These are phyloP conservation scores for Monomorium pharaonis DNA, from an alignment of 1,140 invertebrate genomes.

Conservation along the genomic window DNA sequence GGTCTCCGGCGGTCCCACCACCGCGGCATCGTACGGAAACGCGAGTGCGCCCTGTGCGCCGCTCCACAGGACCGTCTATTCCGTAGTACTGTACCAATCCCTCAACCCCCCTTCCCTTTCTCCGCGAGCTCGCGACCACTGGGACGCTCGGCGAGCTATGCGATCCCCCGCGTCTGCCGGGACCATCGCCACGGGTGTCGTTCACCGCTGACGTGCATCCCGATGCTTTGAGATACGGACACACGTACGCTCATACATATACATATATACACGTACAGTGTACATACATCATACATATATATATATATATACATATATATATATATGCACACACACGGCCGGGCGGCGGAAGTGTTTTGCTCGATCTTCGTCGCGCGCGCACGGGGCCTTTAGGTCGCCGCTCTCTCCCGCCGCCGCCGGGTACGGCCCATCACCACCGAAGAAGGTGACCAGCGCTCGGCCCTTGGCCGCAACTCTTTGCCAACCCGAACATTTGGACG, in stretches of 20 bases:
- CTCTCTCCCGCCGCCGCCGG: background rate
- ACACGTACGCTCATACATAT: background rate
- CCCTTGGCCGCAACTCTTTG: background rate
- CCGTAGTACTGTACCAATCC: background rate
- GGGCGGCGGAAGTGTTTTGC: slow-evolving; percentile 63
- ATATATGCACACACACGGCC: slow-evolving; percentile 1
- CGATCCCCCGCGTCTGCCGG: slow-evolving; percentile 48
- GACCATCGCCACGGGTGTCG: slow-evolving; percentile 60
- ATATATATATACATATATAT: background rate
- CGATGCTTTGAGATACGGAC: slow-evolving; percentile 59
- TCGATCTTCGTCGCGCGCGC: slow-evolving; percentile 41
- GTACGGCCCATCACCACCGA: slow-evolving; percentile 43
- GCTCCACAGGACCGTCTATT: background rate
- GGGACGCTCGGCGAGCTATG: slow-evolving; percentile 55
- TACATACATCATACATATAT: background rate
- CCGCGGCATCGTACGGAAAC: background rate
- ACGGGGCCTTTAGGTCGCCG: slow-evolving; percentile 6
- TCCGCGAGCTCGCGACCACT: background rate
- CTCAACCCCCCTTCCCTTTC: too few species aligned
- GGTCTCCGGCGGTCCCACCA: background rate
- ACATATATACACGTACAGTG: background rate
- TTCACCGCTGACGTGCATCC: slow-evolving; percentile 59
- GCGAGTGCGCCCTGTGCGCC: slow-evolving; percentile 49
- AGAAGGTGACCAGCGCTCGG: slow-evolving; percentile 12
- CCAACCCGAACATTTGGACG: background rate